Base-by-base conservation (phyloP, 1,140 invertebrate species). In the Drosophila pallidifrons region DNA sequence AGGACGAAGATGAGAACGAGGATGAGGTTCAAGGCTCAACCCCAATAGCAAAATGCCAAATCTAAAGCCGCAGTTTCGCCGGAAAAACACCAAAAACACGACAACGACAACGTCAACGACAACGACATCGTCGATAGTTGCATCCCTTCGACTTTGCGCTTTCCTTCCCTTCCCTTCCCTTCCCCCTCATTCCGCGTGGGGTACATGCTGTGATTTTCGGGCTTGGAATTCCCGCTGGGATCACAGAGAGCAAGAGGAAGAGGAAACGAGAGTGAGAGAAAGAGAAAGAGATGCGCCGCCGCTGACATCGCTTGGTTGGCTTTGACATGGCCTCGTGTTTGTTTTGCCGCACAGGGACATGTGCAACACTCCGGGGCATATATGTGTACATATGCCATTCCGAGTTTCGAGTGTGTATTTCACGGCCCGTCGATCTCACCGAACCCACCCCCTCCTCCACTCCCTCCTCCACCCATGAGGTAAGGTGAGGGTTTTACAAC, bases 351-450 rank as follows among this genome's bases (percentile, higher is more conserved):
- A 81, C 81, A 86, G 87, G 75, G 91, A 92, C 91, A 92, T 92
- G 91, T 92, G 91, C 91, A 92, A 85, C 87, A 91, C 91, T 89
- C 81, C 87, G 75, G 91, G 91, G 87, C 83, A 92, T 89, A 71
- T 91, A 78, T 77, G 70, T 82, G 79, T 89, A 74, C 81, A 82
- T 91, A 91, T 91, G 89, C 85, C 85, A 85, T 75, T 75, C 58
- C 20, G 20, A 75, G 55, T 71, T 79, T 80, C 58, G 74, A 88
- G 80, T 88, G 85, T 89, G 83, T 88, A 88, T 88, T 88, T 88
- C 82, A 90, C 80, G 82, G 83, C 72, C 80, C 77, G 80, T 82
- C 82, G 77, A 85, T 66, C 80, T 69, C 55, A 61, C 20, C 20
- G 25, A 43, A 32, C 51, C 20, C 1, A 25, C 4, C 30, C 41